Percentiles rank a stretch among this genome's conserved stretches.
Conservation (phyloP, 1,140 invertebrate genomes). For the Sminthurinus signatus region DNA sequence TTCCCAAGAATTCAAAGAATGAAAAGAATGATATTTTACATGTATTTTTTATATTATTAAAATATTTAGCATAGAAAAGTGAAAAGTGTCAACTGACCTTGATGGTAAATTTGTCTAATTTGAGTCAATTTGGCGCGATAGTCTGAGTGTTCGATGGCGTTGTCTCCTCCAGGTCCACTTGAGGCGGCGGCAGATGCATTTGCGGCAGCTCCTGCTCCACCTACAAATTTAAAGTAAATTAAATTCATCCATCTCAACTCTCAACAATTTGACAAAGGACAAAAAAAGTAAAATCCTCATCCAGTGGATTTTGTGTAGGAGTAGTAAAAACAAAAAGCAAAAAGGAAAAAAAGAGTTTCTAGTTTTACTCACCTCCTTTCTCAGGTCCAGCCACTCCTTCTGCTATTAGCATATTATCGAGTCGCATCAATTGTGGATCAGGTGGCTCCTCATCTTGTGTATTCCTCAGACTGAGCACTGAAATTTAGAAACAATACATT, state of each 20-base stretch:
- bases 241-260: too few relatives aligned
- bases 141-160: conserved; percentile 98
- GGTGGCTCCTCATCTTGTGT: conserved; percentile 98
- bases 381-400: conserved; percentile 98
- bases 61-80: too few relatives aligned
- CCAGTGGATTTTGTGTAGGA: too few relatives aligned
- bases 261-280: too few relatives aligned
- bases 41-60: too few relatives aligned
- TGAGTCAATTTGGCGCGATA: conserved; percentile 98
- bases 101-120: conserved; percentile 98
- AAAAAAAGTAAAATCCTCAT: too few relatives aligned
- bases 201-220: conserved; percentile 82
- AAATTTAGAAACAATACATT: conserved; percentile 45
- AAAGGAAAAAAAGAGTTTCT: too few relatives aligned
- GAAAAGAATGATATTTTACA: too few relatives aligned
- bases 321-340: too few relatives aligned
- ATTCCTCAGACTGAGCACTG: conserved; percentile 89
- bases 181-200: conserved; percentile 83
- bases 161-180: conserved; percentile 60
- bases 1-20: too few relatives aligned
- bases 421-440: conserved; percentile 95
- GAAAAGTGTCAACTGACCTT: too few relatives aligned
- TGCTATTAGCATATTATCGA: conserved; percentile 99
- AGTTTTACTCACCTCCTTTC: conserved; percentile 78
- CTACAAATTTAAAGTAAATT: too few relatives aligned